Conservation (phyloP, 2,113 vertebrate species). For the Callorhinus ursinus region DNA sequence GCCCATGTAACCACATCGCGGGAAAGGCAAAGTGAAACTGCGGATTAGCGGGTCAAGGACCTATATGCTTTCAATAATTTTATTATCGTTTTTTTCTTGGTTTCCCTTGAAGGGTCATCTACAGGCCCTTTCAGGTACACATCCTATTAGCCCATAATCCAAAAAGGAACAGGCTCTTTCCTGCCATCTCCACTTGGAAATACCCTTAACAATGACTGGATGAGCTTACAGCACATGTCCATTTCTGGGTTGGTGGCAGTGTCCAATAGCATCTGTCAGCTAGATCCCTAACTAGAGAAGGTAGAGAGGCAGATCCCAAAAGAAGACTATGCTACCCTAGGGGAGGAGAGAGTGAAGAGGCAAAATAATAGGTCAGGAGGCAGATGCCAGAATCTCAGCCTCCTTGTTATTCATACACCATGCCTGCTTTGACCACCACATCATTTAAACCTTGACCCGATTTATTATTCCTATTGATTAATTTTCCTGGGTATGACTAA, state of each 20-base stretch:
- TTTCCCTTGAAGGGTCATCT: not conserved
- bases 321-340: not conserved
- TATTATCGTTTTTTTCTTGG: not conserved
- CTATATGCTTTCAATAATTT: not conserved
- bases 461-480: not conserved
- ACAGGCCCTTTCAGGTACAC: not conserved
- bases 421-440: not conserved
- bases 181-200: not conserved
- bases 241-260: not conserved
- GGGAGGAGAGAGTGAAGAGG: not conserved
- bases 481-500: not conserved
- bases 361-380: not conserved
- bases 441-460: not conserved
- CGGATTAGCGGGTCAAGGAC: not conserved
- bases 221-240: not conserved
- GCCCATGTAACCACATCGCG: not conserved
- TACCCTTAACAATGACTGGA: not conserved
- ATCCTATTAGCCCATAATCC: not conserved
- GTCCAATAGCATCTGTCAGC: not conserved
- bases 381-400: not conserved
- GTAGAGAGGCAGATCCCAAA: not conserved
- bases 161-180: not conserved
- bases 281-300: not conserved
- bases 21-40: not conserved
- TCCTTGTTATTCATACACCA: not conserved